Conservation (phyloP, 2,888 invertebrate genomes). For the Scaptomyza polygonia region DNA sequence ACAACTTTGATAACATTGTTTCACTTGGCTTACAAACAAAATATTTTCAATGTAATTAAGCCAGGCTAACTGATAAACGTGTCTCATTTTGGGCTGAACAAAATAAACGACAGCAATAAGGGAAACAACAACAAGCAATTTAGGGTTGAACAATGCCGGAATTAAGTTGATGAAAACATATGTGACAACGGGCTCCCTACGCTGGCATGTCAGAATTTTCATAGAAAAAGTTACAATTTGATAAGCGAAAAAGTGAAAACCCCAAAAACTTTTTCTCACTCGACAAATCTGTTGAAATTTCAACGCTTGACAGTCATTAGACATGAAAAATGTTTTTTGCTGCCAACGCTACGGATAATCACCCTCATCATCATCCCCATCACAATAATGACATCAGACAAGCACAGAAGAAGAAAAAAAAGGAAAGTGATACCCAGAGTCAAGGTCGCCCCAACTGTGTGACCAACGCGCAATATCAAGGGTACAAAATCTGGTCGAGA, state of each 20-base stretch:
- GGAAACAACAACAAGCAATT: constrained; percentile 20
- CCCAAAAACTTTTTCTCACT: constrained; percentile 35
- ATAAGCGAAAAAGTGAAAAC: constrained; percentile 16
- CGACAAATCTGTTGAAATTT: constrained; percentile 28
- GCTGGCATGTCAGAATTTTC: constrained; percentile 30
- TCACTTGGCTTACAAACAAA: neutral
- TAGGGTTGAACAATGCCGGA: constrained; percentile 16
- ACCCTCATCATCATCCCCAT: constrained; percentile 13
- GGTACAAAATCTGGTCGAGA: constrained; percentile 32
- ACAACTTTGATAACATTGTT: constrained; percentile 30
- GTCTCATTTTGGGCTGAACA: neutral
- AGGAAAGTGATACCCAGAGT: constrained; percentile 22
- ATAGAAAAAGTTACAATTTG: constrained; percentile 31
- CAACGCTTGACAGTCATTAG: constrained; percentile 71
- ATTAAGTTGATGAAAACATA: constrained; percentile 25
- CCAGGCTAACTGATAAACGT: constrained; percentile 13
- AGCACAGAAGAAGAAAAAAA: neutral
- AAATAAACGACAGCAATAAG: constrained; percentile 26
- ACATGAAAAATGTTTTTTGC: constrained; percentile 52
- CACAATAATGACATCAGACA: constrained; percentile 39
- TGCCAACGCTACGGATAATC: constrained; percentile 47
- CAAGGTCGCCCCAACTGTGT: constrained; percentile 35
- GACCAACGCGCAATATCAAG: constrained; percentile 34
- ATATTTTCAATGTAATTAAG: constrained; percentile 39
- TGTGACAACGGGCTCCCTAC: constrained; percentile 37